phyloP scores from a whole-genome alignment of 1,140 invertebrate genomes.

The Neomicropteryx cornuta region DNA sequence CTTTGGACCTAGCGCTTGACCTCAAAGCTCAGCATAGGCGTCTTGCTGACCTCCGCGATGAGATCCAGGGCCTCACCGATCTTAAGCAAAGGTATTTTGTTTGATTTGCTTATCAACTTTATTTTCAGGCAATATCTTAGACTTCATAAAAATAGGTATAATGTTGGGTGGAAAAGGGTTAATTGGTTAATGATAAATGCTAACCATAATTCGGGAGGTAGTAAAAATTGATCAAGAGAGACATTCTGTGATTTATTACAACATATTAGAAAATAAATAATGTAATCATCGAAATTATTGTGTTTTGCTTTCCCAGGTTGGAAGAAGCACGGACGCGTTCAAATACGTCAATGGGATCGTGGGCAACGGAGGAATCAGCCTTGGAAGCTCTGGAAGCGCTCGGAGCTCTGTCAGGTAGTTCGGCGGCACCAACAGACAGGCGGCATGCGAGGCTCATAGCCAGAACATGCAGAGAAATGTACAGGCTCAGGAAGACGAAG shows the following conservation, averaged over 20 bases:
- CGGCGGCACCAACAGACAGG: too few species aligned
- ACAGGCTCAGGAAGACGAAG: constrained; percentile 76
- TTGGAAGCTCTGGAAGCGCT: constrained; percentile 67
- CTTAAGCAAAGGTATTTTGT: constrained; percentile 57
- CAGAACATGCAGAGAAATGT: constrained; percentile 81
- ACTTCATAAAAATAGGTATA: too few species aligned
- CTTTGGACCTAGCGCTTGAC: constrained; percentile 85
- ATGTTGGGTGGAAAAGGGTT: too few species aligned
- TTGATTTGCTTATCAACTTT: too few species aligned
- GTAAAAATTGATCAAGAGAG: too few species aligned
- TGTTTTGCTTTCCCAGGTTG: constrained; percentile 37
- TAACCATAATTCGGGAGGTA: too few species aligned
- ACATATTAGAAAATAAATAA: too few species aligned
- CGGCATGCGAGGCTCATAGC: constrained; percentile 72
- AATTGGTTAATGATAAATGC: too few species aligned
- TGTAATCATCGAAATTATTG: too few species aligned
- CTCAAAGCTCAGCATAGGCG: constrained; percentile 78
- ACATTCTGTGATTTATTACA: too few species aligned
- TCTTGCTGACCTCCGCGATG: constrained; percentile 69
- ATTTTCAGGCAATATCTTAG: too few species aligned
- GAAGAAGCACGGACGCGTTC: constrained; percentile 66
- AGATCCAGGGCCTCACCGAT: constrained; percentile 68
- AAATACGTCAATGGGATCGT: constrained; percentile 66
- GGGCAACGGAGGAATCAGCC: constrained; percentile 78
- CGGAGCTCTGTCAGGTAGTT: too few species aligned